A percentile compares a stretch with the other conserved stretches of the same genome.
Evolutionary conservation across 2,888 invertebrate genomes (phyloP).

Genomic region (Meliscaeva auricollis): DNA sequence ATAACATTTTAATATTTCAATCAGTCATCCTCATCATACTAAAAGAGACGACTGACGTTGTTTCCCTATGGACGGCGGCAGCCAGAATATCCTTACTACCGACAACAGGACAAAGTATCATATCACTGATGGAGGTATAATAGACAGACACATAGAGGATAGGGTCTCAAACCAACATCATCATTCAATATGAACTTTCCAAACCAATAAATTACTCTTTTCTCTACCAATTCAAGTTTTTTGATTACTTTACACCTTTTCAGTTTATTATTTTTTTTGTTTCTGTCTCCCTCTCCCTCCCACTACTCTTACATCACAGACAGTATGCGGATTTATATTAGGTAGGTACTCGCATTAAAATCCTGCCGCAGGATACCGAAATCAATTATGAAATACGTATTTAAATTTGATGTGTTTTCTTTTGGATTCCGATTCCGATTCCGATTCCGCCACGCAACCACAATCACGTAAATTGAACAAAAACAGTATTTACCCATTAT

Average conservation of each 20-base stretch:
- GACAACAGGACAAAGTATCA: slow-evolving; percentile 30
- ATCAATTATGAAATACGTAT: slow-evolving; percentile 63
- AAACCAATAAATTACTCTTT: not conserved
- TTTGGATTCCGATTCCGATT: slow-evolving; percentile 17
- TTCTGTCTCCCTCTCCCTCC: not conserved
- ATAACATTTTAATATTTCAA: slow-evolving; percentile 68
- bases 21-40: slow-evolving; percentile 64
- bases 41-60: not conserved
- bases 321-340: not conserved
- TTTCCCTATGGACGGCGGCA: not conserved
- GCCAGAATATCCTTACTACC: not conserved
- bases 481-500: slow-evolving; percentile 31
- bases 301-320: not conserved
- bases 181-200: slow-evolving; percentile 30
- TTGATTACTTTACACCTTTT: slow-evolving; percentile 58
- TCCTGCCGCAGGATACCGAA: slow-evolving; percentile 43
- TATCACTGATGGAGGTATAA: slow-evolving; percentile 14
- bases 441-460: not conserved
- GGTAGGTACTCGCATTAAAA: not conserved
- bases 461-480: slow-evolving; percentile 37
- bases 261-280: slow-evolving; percentile 1
- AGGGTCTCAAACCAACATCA: slow-evolving; percentile 12
- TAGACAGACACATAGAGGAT: slow-evolving; percentile 46
- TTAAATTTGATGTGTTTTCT: slow-evolving; percentile 24
- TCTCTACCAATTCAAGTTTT: slow-evolving; percentile 2